These are phyloP conservation scores for Eupeodes latifasciatus DNA, from an alignment of 2,888 invertebrate genomes.

Conservation along the genomic window DNA sequence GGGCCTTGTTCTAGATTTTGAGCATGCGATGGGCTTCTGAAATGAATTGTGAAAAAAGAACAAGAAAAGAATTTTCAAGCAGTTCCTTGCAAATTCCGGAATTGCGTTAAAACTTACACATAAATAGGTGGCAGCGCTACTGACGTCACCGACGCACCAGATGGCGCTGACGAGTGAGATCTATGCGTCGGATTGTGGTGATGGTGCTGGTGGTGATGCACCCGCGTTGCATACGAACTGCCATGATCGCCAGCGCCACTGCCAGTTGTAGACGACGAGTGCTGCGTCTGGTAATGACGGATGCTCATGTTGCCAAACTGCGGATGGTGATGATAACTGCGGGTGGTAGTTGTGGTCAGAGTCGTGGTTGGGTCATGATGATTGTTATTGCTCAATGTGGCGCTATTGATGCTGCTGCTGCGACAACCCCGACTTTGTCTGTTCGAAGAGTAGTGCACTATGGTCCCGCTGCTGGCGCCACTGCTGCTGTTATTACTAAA, in stretches of 20 bases:
- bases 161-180: constrained; percentile 45
- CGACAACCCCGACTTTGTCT: constrained; percentile 54
- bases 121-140: constrained; percentile 79
- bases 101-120: constrained; percentile 64
- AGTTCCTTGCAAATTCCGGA: not conserved
- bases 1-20: constrained; percentile 78
- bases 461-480: constrained; percentile 78
- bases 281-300: constrained; percentile 79
- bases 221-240: constrained; percentile 42
- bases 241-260: constrained; percentile 47
- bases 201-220: constrained; percentile 68
- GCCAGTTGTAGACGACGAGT: constrained; percentile 27
- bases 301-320: constrained; percentile 83
- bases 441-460: constrained; percentile 73
- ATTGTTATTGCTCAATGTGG: constrained; percentile 77
- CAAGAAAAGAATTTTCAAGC: too few species aligned
- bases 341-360: constrained; percentile 77
- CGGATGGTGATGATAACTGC: constrained; percentile 82
- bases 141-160: constrained; percentile 75
- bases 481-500: constrained; percentile 75
- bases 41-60: constrained; percentile 10
- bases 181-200: constrained; percentile 64
- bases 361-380: constrained; percentile 63
- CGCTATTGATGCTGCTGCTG: constrained; percentile 74
- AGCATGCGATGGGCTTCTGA: constrained; percentile 77